phyloP scores from a whole-genome alignment of 1,140 invertebrate species.

The Myzus persicae region DNA sequence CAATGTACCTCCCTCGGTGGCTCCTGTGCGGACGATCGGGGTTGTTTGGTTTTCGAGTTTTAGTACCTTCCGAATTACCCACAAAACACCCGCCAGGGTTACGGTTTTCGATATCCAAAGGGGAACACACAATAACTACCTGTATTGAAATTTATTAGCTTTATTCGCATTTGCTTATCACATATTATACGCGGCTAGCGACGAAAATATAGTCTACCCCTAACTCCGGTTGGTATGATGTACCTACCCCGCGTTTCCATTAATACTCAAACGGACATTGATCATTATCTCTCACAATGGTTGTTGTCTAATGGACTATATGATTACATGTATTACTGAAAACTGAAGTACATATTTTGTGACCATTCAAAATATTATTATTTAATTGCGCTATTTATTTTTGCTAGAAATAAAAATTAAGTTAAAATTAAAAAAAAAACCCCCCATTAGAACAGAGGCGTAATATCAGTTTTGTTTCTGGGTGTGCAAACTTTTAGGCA shows the following conservation, averaged over 20 bases:
- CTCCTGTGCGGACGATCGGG: background rate
- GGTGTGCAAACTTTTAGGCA: too few relatives aligned
- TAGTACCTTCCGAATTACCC: background rate
- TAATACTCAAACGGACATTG: background rate
- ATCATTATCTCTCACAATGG: background rate
- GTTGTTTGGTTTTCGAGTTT: constrained; percentile 32
- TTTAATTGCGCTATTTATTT: too few relatives aligned
- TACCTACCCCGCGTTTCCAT: background rate
- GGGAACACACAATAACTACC: background rate
- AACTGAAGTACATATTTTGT: background rate
- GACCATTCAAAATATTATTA: background rate
- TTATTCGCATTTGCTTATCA: constrained; percentile 29
- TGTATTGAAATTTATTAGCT: constrained; percentile 44
- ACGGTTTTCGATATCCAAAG: background rate
- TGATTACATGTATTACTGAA: background rate
- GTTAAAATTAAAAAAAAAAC: too few relatives aligned
- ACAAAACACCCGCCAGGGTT: background rate
- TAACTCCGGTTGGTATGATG: background rate
- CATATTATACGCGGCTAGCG: background rate
- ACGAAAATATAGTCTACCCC: background rate
- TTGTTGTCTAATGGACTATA: background rate
- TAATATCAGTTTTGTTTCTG: too few relatives aligned
- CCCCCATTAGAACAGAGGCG: too few relatives aligned
- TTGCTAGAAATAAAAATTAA: too few relatives aligned
- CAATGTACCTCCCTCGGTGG: background rate